Percentiles rank a stretch among this genome's conserved stretches.
Evolutionary conservation across 2,888 invertebrate species (phyloP).

Genomic region (Andrena camellia): DNA sequence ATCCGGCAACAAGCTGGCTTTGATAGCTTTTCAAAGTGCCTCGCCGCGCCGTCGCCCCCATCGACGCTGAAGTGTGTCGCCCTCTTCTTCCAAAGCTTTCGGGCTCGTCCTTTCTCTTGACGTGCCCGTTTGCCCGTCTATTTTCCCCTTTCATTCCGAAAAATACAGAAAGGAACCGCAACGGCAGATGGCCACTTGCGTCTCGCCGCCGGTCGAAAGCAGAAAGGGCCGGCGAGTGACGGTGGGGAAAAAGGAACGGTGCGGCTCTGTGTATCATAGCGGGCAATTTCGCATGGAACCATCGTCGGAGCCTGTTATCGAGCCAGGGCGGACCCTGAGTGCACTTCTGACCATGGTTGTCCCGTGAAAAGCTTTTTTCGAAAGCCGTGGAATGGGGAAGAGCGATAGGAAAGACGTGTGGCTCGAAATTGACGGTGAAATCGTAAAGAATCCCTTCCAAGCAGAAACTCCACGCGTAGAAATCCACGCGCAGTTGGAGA

Average conservation of each 20-base stretch:
- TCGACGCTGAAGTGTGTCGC: constrained; percentile 54
- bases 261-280: constrained; percentile 36
- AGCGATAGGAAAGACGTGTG: constrained; percentile 3
- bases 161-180: constrained; percentile 57
- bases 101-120: constrained; percentile 43
- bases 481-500: background rate
- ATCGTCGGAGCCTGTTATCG: constrained; percentile 53
- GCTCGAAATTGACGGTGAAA: constrained; percentile 24
- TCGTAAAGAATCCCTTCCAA: background rate
- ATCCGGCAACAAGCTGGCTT: constrained; percentile 57
- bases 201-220: constrained; percentile 38
- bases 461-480: background rate
- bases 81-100: constrained; percentile 49
- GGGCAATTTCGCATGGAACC: constrained; percentile 61
- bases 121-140: constrained; percentile 12
- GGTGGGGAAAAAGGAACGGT: constrained; percentile 29
- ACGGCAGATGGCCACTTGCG: constrained; percentile 62
- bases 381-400: constrained; percentile 6
- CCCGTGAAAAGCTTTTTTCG: constrained; percentile 48
- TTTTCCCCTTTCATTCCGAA: constrained; percentile 51
- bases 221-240: constrained; percentile 45
- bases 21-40: constrained; percentile 68
- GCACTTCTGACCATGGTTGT: constrained; percentile 47
- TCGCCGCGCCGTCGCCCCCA: constrained; percentile 43
- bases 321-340: constrained; percentile 47